Conservation (phyloP, 2,113 vertebrate genomes). For the Ameiurus melas region DNA sequence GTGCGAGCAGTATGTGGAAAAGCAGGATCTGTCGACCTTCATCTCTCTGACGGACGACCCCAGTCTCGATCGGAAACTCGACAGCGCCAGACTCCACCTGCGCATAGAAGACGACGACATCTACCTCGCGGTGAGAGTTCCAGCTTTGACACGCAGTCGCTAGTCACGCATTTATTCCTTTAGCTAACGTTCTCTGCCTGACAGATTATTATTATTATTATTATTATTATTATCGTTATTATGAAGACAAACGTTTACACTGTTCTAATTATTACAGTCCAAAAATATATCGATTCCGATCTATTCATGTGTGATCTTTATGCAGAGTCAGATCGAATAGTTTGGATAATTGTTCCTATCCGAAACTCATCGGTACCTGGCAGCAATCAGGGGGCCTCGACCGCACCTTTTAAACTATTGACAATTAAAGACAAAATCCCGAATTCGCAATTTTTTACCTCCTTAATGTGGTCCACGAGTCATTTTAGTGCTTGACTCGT, state of each 20-base stretch:
- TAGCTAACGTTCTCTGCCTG: neutral
- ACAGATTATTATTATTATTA: too few species aligned
- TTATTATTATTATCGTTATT: too few species aligned
- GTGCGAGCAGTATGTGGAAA: constrained; percentile 75
- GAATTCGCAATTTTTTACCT: neutral
- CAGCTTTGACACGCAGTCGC: neutral
- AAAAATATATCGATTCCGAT: too few species aligned
- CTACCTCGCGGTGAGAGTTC: constrained; percentile 72
- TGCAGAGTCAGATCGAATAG: too few species aligned
- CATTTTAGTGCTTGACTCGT: neutral
- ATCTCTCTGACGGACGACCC: constrained; percentile 70
- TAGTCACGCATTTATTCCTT: neutral
- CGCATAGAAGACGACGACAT: constrained; percentile 61
- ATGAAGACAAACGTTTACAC: too few species aligned
- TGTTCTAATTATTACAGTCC: too few species aligned
- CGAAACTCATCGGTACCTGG: too few species aligned
- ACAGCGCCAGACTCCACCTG: constrained; percentile 64
- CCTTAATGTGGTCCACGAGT: neutral
- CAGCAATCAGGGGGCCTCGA: too few species aligned
- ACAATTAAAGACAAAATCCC: neutral
- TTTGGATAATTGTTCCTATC: too few species aligned
- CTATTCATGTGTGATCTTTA: too few species aligned
- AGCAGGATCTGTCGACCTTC: constrained; percentile 69
- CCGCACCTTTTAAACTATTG: too few species aligned
- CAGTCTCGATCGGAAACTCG: constrained; percentile 57